Evolutionary conservation across 2,797 vertebrate genomes (phyloP).

Genomic region (Hybognathus amarus): DNA sequence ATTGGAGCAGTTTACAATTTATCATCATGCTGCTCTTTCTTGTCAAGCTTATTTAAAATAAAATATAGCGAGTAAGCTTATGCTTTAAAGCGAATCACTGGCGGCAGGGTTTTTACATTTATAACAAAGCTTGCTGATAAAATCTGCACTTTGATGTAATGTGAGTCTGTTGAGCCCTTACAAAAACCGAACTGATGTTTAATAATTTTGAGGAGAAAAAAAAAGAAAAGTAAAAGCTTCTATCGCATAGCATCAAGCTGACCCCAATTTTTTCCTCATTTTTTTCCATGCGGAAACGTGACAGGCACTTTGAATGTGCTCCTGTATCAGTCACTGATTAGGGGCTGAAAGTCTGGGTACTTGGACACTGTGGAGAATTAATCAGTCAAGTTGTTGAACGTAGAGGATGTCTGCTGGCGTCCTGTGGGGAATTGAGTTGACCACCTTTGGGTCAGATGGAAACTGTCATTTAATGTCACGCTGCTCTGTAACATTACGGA

Average conservation of each 20-base stretch:
- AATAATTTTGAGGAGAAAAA: not conserved
- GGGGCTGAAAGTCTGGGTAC: conserved; percentile 43
- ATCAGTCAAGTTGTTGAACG: conserved; percentile 52
- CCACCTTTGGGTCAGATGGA: conserved; percentile 57
- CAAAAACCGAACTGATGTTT: conserved; percentile 20
- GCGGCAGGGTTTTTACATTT: conserved; percentile 31
- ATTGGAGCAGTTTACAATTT: conserved; percentile 5
- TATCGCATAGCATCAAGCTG: conserved; percentile 29
- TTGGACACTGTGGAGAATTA: conserved; percentile 55
- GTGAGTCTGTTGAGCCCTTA: not conserved
- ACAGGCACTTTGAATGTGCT: conserved; percentile 35
- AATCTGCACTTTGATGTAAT: conserved; percentile 29
- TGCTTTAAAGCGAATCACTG: conserved; percentile 29
- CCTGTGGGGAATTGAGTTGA: conserved; percentile 49
- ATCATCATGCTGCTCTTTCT: conserved; percentile 16
- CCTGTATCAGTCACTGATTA: conserved; percentile 57
- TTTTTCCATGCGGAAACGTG: conserved; percentile 22
- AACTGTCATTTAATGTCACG: conserved; percentile 59
- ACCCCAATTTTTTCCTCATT: conserved; percentile 29
- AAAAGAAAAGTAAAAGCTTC: not conserved
- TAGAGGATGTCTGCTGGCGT: conserved; percentile 29
- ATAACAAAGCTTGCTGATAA: conserved; percentile 32
- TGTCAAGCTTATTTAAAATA: conserved; percentile 3
- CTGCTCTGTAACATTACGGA: conserved; percentile 55
- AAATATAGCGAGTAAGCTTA: conserved; percentile 18